Conservation (phyloP, 2,888 invertebrate species). For the Timema podura region DNA sequence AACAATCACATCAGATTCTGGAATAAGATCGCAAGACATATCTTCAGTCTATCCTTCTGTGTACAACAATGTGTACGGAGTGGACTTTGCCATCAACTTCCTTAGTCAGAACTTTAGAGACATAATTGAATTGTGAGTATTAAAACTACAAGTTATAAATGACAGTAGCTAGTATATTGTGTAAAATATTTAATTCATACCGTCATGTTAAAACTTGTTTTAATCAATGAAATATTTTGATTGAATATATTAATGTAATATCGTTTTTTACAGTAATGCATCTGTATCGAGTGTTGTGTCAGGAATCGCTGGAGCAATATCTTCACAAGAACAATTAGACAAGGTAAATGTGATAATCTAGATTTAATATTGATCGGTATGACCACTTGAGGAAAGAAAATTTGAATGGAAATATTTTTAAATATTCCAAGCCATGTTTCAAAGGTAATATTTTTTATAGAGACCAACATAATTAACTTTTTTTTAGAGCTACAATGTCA, state of each 20-base stretch:
- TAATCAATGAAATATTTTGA: not conserved
- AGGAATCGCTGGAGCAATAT: slow-evolving; percentile 6
- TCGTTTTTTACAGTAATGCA: not conserved
- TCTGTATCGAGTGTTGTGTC: not conserved
- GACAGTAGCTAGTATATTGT: too few species aligned
- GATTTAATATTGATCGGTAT: too few species aligned
- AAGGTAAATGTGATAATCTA: not conserved
- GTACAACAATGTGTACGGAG: not conserved
- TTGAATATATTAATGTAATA: not conserved
- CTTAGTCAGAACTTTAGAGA: not conserved
- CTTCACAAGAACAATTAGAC: not conserved
- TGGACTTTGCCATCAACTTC: slow-evolving; percentile 10
- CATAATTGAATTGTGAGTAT: slow-evolving; percentile 4
- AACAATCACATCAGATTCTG: not conserved
- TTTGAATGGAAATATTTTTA: too few species aligned
- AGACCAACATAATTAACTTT: too few species aligned
- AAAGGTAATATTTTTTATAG: too few species aligned
- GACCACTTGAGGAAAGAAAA: too few species aligned
- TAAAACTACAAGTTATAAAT: too few species aligned
- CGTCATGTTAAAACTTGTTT: too few species aligned
- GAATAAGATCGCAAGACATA: slow-evolving; percentile 3
- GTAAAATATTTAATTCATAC: too few species aligned
- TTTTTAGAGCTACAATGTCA: too few species aligned
- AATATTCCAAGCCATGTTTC: too few species aligned
- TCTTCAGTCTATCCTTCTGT: not conserved